A percentile compares a stretch with the other conserved stretches of the same genome.
Conservation (phyloP, 1,140 invertebrate species). For the Zaprionus nigranus region DNA sequence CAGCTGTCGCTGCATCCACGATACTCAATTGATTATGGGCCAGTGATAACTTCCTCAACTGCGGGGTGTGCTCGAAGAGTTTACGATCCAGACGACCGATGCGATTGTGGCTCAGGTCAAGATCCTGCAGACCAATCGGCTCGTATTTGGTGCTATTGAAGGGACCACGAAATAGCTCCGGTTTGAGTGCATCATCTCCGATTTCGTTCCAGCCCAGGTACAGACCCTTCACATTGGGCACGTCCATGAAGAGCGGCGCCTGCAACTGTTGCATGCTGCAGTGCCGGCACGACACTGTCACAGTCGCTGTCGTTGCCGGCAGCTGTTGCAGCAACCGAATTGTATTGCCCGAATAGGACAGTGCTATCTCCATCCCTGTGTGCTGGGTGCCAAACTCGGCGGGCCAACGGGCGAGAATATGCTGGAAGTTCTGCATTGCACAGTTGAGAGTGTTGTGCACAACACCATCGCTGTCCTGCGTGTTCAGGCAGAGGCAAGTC, state of each 20-base stretch:
- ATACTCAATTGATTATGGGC: slow-evolving; percentile 88
- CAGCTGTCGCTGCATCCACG: slow-evolving; percentile 87
- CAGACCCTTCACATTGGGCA: slow-evolving; percentile 88
- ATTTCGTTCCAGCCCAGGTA: slow-evolving; percentile 90
- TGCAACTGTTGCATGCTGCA: slow-evolving; percentile 87
- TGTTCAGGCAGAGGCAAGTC: slow-evolving; percentile 64
- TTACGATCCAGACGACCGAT: slow-evolving; percentile 88
- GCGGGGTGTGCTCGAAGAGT: slow-evolving; percentile 89
- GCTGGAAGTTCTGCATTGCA: slow-evolving; percentile 73
- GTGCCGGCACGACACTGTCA: slow-evolving; percentile 83
- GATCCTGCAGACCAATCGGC: slow-evolving; percentile 87
- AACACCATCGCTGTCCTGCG: slow-evolving; percentile 50
- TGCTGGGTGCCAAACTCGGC: slow-evolving; percentile 61
- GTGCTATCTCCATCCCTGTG: slow-evolving; percentile 71
- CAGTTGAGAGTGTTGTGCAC: slow-evolving; percentile 81
- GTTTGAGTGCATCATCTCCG: slow-evolving; percentile 86
- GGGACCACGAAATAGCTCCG: slow-evolving; percentile 87
- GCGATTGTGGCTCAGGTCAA: slow-evolving; percentile 89
- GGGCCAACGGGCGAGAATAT: slow-evolving; percentile 85
- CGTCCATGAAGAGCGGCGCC: slow-evolving; percentile 87
- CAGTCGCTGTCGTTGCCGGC: slow-evolving; percentile 78
- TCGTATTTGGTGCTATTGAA: slow-evolving; percentile 87
- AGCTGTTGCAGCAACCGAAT: slow-evolving; percentile 83
- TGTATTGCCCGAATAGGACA: slow-evolving; percentile 84
- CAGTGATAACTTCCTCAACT: slow-evolving; percentile 88